Percentiles rank a stretch among this genome's conserved stretches.
Conservation (phyloP, 2,797 vertebrate genomes). For the Anabacerthia variegaticeps region DNA sequence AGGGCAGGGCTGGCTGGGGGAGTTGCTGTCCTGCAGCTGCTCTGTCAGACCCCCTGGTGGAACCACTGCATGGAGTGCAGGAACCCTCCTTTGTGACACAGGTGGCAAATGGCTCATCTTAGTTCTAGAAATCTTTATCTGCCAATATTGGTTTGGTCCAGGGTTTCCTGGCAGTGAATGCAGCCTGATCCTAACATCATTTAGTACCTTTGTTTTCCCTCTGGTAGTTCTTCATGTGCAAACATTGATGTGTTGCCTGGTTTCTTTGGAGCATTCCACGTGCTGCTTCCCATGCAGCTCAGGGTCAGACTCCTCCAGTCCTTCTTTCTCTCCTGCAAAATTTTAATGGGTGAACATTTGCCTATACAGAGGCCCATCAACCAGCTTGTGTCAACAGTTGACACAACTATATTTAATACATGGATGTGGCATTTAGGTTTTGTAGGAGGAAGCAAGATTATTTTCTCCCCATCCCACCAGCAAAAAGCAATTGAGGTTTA, state of each 20-base stretch:
- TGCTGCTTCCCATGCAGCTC: not conserved
- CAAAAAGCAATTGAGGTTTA: not conserved
- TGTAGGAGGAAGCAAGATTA: not conserved
- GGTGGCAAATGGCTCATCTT: not conserved
- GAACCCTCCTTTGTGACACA: not conserved
- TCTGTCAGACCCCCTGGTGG: not conserved
- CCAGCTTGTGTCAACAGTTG: not conserved
- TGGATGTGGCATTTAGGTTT: not conserved
- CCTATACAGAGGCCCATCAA: not conserved
- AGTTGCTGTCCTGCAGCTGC: not conserved
- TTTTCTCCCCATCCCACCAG: not conserved
- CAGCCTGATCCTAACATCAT: not conserved
- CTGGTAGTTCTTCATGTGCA: not conserved
- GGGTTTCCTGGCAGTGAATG: not conserved
- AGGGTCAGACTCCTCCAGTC: not conserved
- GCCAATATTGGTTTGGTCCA: not conserved
- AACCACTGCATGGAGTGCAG: not conserved
- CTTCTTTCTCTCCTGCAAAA: not conserved
- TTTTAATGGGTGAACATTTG: not conserved
- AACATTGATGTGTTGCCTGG: not conserved
- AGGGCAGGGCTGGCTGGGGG: not conserved
- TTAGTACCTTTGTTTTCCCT: not conserved
- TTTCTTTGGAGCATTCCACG: not conserved
- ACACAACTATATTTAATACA: not conserved
- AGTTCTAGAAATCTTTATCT: not conserved